Evolutionary conservation across 2,113 vertebrate species (phyloP).

Genomic region (Strigops habroptila): DNA sequence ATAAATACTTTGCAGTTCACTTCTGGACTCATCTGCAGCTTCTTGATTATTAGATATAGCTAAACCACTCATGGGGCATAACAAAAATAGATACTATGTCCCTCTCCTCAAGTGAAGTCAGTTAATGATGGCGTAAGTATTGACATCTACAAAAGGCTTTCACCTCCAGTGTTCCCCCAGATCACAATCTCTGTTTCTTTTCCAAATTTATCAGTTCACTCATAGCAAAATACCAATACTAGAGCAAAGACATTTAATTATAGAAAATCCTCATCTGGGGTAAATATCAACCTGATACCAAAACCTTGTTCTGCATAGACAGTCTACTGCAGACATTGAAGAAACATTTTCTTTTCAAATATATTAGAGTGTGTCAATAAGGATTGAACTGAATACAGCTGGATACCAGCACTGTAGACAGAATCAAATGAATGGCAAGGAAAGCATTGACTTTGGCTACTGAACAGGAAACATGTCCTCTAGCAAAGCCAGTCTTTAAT

Average conservation of each 20-base stretch:
- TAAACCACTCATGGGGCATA: background rate
- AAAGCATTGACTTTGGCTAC: background rate
- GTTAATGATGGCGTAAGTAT: background rate
- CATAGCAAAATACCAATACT: background rate
- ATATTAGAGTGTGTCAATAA: background rate
- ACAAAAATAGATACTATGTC: background rate
- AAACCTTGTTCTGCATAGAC: background rate
- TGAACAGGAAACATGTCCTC: background rate
- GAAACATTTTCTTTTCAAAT: background rate
- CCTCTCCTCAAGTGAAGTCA: background rate
- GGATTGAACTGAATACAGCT: background rate
- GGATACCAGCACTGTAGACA: background rate
- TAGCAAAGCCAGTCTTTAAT: background rate
- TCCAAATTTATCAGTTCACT: background rate
- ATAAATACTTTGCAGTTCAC: background rate
- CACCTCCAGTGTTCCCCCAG: background rate
- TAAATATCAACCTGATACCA: background rate
- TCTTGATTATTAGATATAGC: background rate
- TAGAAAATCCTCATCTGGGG: background rate
- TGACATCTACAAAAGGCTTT: background rate
- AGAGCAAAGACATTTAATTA: background rate
- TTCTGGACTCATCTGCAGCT: background rate
- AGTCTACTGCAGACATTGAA: background rate
- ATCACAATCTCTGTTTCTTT: background rate
- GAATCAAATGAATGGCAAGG: background rate